Evolutionary conservation across 1,140 invertebrate species (phyloP), one percentile per base, ranked within the genome.

Genomic region (Drosophila guanche): DNA sequence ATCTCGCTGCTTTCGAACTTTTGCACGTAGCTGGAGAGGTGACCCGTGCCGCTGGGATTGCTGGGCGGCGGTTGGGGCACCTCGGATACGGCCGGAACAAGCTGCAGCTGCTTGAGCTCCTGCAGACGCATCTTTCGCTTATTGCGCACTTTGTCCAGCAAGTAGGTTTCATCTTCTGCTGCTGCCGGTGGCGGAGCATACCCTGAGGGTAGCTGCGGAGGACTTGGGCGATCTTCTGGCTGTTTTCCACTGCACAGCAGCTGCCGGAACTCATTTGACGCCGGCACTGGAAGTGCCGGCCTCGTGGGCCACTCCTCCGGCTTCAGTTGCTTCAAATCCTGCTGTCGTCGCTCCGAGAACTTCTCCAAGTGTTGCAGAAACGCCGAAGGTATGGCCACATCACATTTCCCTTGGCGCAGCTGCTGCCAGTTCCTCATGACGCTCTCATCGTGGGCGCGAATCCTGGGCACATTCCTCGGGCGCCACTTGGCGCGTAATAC

Each of bases 391-490:
- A 86, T 33, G 91, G 91, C 48, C 8, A 95, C 79, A n/a, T 92
- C 76, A 42, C 27, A 60, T 72, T 93, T 84, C 2, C 93, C 94
- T 25, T 92, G 81, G 72, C 92, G 93, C 5, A 95, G 92, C 65
- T 93, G 90, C 47, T 93, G 90, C 95, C 95, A 96, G 89, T 96
- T 96, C 65, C 92, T 90, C 74, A 94, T 92, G 0, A 94, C 95
- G 5, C 91, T 92, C 58, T 92, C 90, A 80, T 96, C 95, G 83
- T 96, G 95, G 7, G 93, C 90, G 16, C 92, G 79, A 42, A 96
- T 94, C 48, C 92, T 91, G 43, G 94, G 73, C 8, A 92, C 81
- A 29, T 90, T 93, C 42, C 92, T 91, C 72, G 94, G 94, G 23
- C 91, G 90, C 94, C 95, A 96, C 29, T 94, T 93, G 14, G 93